Evolutionary conservation across 1,140 invertebrate genomes (phyloP).

Genomic region (Centruroides sculpturatus): DNA sequence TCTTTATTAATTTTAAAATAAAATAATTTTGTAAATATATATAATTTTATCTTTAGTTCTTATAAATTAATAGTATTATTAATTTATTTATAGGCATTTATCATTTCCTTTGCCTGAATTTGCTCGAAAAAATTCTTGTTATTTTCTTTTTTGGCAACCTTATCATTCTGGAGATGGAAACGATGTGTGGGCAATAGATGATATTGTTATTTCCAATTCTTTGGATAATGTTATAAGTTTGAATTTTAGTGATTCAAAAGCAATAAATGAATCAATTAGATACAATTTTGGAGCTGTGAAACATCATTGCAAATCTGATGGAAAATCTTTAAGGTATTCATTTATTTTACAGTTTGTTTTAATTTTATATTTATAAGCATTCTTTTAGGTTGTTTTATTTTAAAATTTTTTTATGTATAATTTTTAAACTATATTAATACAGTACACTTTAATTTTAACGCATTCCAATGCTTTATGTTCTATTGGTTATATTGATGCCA

Average conservation of each 20-base stretch:
- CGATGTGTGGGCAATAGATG: constrained; percentile 36
- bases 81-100: constrained; percentile 22
- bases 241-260: constrained; percentile 25
- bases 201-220: constrained; percentile 25
- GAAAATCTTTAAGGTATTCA: not conserved
- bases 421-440: too few species aligned
- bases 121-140: constrained; percentile 23
- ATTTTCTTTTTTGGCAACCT: constrained; percentile 33
- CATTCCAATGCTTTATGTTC: too few species aligned
- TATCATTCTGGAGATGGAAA: constrained; percentile 28
- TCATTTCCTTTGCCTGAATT: constrained; percentile 24
- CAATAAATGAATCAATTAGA: constrained; percentile 15
- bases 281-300: constrained; percentile 12
- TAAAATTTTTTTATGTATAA: too few species aligned
- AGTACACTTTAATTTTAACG: too few species aligned
- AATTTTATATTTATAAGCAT: too few species aligned
- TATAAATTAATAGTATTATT: not conserved
- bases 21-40: too few species aligned
- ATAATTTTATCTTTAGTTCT: too few species aligned
- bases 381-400: too few species aligned
- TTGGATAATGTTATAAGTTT: constrained; percentile 29
- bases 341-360: not conserved
- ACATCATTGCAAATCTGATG: constrained; percentile 11
- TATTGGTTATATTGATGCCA: too few species aligned
- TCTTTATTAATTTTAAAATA: too few species aligned